Base-by-base conservation (phyloP, 2,113 vertebrate species). In the Myotis yumanensis region DNA sequence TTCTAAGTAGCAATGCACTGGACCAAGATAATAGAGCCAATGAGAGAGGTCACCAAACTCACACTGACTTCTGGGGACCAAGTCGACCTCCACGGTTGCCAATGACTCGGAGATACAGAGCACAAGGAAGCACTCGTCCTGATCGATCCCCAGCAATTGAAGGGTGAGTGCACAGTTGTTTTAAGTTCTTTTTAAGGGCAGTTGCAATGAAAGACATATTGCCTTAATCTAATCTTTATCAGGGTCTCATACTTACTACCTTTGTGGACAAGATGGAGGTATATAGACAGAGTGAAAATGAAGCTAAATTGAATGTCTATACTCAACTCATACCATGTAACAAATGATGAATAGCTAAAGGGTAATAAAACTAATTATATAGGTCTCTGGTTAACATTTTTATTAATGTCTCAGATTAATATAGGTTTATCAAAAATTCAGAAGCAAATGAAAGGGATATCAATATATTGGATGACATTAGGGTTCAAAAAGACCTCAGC, bases 131-230 rank as follows among this genome's bases (percentile, higher is more conserved):
- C 97, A 99, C 98, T 25, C 98, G 99, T 68, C 99, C 99, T 0
- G 99, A 99, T 93, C 98, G 99, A 81, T 99, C 99, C 0, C 99
- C 99, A 0, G 99, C 99, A 40, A 99, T 99, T 12, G 99, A 99
- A 96, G 99, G 99, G 99, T 99, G 92, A 98, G 99, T 85, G 18
- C 32, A 52, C 0, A 0, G 35, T 17, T 66, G 28, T 75, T 89
- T 84, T 59, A 59, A 54, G 12, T 90, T 93, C 14, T 91, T 10
- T 81, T 71, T 81, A 82, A 89, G 35, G 57, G 16, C 86, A 57
- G 59, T 91, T 91, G 79, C 59, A 76, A 0, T 57, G 28, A 91
- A 96, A 23, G 54, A n/a, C 18, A 3, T 79, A 48, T 6, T 68
- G 43, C n/a, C 8, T 32, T 87, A 59, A 72, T 95, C 11, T 89